A percentile compares a stretch with the other conserved stretches of the same genome.
These are phyloP conservation scores for Isichthys henryi DNA, from an alignment of 2,113 vertebrate genomes.

Conservation along the genomic window DNA sequence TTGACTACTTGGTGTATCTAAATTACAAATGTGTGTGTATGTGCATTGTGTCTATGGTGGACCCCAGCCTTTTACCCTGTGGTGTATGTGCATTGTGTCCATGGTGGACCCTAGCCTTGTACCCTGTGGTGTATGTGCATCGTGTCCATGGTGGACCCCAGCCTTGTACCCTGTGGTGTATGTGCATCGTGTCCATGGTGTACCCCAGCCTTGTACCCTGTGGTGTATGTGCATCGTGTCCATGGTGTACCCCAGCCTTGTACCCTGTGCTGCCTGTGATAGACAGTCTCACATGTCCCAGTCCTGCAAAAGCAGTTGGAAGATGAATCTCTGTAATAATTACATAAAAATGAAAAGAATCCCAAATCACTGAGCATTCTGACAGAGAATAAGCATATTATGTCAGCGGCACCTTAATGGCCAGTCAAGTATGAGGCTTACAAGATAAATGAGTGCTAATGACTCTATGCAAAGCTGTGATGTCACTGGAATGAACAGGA, in stretches of 20 bases:
- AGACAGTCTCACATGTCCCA: background rate
- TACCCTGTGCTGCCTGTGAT: background rate
- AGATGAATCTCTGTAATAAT: background rate
- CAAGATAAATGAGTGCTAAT: background rate
- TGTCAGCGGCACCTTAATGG: background rate
- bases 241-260: background rate
- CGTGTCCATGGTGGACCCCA: no score
- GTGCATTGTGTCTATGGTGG: no score
- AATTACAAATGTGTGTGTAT: background rate
- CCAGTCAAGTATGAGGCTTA: background rate
- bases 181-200: no score
- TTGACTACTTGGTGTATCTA: background rate
- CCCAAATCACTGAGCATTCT: background rate
- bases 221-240: background rate
- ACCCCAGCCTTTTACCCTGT: no score
- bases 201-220: no score
- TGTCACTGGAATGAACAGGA: background rate
- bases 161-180: no score
- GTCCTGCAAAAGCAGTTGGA: background rate
- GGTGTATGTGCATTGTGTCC: no score
- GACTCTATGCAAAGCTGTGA: background rate
- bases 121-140: no score
- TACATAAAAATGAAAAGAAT: background rate
- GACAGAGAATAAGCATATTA: background rate
- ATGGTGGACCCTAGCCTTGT: no score